Conservation (phyloP, 2,113 vertebrate species). For the Callorhinus ursinus region DNA sequence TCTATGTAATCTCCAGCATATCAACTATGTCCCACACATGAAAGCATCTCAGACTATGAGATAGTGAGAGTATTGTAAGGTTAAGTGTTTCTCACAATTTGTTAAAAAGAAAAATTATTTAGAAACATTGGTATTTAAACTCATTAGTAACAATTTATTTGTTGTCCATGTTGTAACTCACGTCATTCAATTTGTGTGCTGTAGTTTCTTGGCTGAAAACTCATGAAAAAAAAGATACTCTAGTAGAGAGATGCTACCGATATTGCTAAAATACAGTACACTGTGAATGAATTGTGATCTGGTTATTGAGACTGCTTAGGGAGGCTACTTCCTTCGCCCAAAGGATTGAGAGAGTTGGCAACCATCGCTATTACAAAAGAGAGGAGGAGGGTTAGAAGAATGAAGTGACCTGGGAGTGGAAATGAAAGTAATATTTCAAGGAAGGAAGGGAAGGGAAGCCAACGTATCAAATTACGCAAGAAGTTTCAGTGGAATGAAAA, state of each 20-base stretch:
- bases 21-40: background rate
- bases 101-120: background rate
- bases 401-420: background rate
- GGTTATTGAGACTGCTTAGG: background rate
- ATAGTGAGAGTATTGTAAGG: background rate
- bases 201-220: background rate
- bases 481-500: background rate
- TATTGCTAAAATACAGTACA: background rate
- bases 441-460: background rate
- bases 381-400: background rate
- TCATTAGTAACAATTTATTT: background rate
- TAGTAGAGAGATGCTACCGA: background rate
- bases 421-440: constrained; percentile 11
- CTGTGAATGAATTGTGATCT: background rate
- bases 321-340: background rate
- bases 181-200: background rate
- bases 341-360: background rate
- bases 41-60: background rate
- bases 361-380: background rate
- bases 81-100: background rate
- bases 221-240: background rate
- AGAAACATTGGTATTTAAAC: background rate
- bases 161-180: background rate
- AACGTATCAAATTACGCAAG: background rate
- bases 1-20: background rate